These are phyloP conservation scores for Centroberyx gerrardi DNA, from an alignment of 2,797 vertebrate species.

Conservation along the genomic window DNA sequence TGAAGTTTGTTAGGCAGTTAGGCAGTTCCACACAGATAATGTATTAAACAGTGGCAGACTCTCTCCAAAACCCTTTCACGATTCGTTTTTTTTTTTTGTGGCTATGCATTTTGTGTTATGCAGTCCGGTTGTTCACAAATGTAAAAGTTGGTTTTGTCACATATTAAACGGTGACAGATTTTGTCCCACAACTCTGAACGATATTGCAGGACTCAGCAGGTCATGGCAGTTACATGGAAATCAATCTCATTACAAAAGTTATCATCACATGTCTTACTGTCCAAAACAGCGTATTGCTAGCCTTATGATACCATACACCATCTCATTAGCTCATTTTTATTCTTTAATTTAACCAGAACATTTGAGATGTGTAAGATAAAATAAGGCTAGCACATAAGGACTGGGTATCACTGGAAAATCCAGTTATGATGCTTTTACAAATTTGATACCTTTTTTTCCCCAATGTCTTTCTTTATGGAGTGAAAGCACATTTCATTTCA, in stretches of 20 bases:
- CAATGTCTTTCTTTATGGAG: background rate
- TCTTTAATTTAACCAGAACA: conserved; percentile 19
- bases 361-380: conserved; percentile 33
- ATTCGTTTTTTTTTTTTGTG: background rate
- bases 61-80: background rate
- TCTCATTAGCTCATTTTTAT: conserved; percentile 19
- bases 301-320: conserved; percentile 19
- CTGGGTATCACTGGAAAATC: conserved; percentile 39
- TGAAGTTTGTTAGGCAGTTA: conserved; percentile 22
- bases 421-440: conserved; percentile 32
- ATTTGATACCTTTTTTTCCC: background rate
- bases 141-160: conserved; percentile 10
- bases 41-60: conserved; percentile 29
- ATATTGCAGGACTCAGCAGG: conserved; percentile 29
- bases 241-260: conserved; percentile 45
- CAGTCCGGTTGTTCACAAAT: conserved; percentile 28
- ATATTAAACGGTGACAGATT: conserved; percentile 33
- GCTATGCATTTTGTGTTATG: background rate
- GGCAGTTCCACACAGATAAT: conserved; percentile 34
- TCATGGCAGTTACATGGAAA: conserved; percentile 53
- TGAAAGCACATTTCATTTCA: background rate
- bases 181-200: conserved; percentile 20
- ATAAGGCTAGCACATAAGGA: conserved; percentile 22
- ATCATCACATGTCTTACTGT: conserved; percentile 21
- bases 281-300: conserved; percentile 26